Evolutionary conservation across 2,797 vertebrate species (phyloP), one percentile per base, ranked within the genome.

Genomic region (Chiroxiphia lanceolata): DNA sequence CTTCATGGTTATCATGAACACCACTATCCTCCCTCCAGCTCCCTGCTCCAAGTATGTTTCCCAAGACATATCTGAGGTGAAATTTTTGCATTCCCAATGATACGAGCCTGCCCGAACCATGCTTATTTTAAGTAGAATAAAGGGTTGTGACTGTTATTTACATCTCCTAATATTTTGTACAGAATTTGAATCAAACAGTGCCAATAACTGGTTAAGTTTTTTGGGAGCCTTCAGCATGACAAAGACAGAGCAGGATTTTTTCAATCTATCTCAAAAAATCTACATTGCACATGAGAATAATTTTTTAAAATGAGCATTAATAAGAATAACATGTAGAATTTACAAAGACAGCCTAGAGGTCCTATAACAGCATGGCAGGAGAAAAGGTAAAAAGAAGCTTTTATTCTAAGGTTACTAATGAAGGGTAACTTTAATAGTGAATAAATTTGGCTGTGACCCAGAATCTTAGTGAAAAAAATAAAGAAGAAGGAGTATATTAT

Each of bases 301-400:
- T 45, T 78, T 76, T 65, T 87, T 79, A 0, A 82, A 94, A 89
- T 64, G 36, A 26, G 31, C 0, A 0, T 85, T 86, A 83, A 71
- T 31, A 91, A 67, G 82, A 94, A 89, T 95, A 83, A 65, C 59
- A 86, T 22, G 81, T 71, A 94, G 64, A 97, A 97, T 94, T 96
- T 95, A 82, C 51, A 68, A 61, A 93, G 45, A 76, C 25, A 77
- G 40, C 34, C 42, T 64, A 80, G 36, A 90, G 17, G 33, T 88
- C 57, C 68, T 93, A 19, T 45, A 87, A 80, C 22, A 93, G 68
- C 25, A 90, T 29, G 8, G 38, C 38, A 94, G 65, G 86, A 89
- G 54, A 90, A 94, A 95, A 97, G 54, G 68, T 94, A 95, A 96
- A 94, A 89, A 97, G 91, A 95, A 94, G 65, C 77, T 93, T 96